A percentile compares a stretch with the other conserved stretches of the same genome.
Conservation (phyloP, 2,797 vertebrate genomes). For the Sebastes hopkinsi region DNA sequence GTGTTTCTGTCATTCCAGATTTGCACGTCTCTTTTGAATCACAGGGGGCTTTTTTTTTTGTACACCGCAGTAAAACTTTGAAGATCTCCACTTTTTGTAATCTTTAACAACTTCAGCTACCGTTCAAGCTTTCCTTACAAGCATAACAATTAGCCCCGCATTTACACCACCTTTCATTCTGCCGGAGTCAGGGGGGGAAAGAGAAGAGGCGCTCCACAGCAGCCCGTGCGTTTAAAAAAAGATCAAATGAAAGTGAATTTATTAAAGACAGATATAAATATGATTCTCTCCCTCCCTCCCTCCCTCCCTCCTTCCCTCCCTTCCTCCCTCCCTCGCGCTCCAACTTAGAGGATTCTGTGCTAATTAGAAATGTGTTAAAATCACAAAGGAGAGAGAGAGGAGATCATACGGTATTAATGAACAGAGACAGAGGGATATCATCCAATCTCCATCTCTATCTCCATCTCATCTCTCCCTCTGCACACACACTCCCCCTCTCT, state of each 20-base stretch:
- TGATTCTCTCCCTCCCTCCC: conserved; percentile 35
- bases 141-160: conserved; percentile 69
- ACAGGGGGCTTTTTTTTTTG: neutral
- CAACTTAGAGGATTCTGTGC: conserved; percentile 74
- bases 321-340: conserved; percentile 19
- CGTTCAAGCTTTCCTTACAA: conserved; percentile 42
- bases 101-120: conserved; percentile 48
- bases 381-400: conserved; percentile 78
- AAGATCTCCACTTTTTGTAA: conserved; percentile 51
- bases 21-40: neutral
- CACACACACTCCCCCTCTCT: conserved; percentile 37
- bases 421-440: conserved; percentile 80
- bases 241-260: conserved; percentile 81
- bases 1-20: neutral
- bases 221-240: conserved; percentile 70
- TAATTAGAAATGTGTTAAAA: conserved; percentile 84
- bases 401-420: conserved; percentile 84
- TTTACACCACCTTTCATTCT: conserved; percentile 60
- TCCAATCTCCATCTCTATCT: conserved; percentile 75
- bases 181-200: conserved; percentile 47
- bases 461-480: conserved; percentile 60
- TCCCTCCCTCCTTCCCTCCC: neutral
- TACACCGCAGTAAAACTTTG: conserved; percentile 18
- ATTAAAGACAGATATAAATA: conserved; percentile 82
- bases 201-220: conserved; percentile 25